These are phyloP conservation scores for Centropristis striata DNA, from an alignment of 2,113 vertebrate genomes.

Conservation along the genomic window DNA sequence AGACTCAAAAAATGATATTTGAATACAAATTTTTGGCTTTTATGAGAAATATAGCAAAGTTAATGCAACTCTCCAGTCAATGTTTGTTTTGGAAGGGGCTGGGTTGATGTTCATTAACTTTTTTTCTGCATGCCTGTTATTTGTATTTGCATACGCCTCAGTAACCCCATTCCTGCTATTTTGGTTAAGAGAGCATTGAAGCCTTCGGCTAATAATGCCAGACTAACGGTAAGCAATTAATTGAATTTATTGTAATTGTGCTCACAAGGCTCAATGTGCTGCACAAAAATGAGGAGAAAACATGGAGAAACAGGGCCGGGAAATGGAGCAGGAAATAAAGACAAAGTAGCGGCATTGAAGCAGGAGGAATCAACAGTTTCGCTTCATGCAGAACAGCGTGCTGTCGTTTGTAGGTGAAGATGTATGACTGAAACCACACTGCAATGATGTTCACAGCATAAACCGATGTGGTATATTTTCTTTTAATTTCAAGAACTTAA, in stretches of 20 bases:
- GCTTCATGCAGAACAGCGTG: constrained; percentile 8
- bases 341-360: constrained; percentile 12
- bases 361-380: constrained; percentile 8
- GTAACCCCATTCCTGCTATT: constrained; percentile 27
- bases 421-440: not conserved
- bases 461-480: too few species aligned
- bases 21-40: not conserved
- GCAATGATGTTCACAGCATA: too few species aligned
- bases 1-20: not conserved
- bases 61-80: constrained; percentile 6
- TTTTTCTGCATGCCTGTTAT: constrained; percentile 12
- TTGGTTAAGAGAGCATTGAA: constrained; percentile 37
- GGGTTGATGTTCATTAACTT: constrained; percentile 11
- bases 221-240: constrained; percentile 43
- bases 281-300: constrained; percentile 21
- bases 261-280: constrained; percentile 34
- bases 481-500: too few species aligned
- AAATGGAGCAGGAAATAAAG: constrained; percentile 36
- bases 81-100: not conserved
- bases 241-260: constrained; percentile 48
- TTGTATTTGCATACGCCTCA: constrained; percentile 24
- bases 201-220: constrained; percentile 45
- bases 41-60: not conserved
- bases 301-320: constrained; percentile 8
- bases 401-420: constrained; percentile 9